Percentiles rank a stretch among this genome's conserved stretches.
These are phyloP conservation scores for Tenualosa ilisha DNA, from an alignment of 2,797 vertebrate genomes.

Conservation along the genomic window DNA sequence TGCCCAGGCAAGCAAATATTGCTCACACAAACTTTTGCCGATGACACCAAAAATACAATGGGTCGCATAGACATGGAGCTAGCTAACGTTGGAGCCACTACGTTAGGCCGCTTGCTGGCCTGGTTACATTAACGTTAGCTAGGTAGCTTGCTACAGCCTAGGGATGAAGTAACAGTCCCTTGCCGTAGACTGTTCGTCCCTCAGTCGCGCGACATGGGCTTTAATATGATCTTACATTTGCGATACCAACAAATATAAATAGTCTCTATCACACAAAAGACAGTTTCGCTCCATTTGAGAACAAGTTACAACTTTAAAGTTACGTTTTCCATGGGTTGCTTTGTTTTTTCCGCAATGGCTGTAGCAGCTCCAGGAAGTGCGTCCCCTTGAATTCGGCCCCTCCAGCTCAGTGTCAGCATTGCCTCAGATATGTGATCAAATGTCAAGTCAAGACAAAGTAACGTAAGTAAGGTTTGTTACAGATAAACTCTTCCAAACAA, in stretches of 20 bases:
- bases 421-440: background rate
- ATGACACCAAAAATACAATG: background rate
- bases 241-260: conserved; percentile 38
- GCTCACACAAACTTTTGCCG: background rate
- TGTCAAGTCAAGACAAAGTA: background rate
- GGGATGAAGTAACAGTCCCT: conserved; percentile 61
- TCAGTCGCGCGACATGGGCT: conserved; percentile 61
- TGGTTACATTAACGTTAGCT: conserved; percentile 50
- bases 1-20: background rate
- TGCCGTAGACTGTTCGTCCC: conserved; percentile 62
- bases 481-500: background rate
- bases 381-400: conserved; percentile 48
- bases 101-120: conserved; percentile 55
- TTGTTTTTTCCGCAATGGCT: conserved; percentile 57
- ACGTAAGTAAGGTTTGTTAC: background rate
- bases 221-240: conserved; percentile 49
- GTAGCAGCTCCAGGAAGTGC: conserved; percentile 58
- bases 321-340: conserved; percentile 54
- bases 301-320: conserved; percentile 64
- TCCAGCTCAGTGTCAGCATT: conserved; percentile 29
- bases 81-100: conserved; percentile 9
- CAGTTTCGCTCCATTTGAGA: conserved; percentile 52
- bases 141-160: conserved; percentile 41
- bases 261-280: conserved; percentile 53
- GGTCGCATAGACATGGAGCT: background rate